phyloP scores from a whole-genome alignment of 2,888 invertebrate genomes.

The Magallana nippona region DNA sequence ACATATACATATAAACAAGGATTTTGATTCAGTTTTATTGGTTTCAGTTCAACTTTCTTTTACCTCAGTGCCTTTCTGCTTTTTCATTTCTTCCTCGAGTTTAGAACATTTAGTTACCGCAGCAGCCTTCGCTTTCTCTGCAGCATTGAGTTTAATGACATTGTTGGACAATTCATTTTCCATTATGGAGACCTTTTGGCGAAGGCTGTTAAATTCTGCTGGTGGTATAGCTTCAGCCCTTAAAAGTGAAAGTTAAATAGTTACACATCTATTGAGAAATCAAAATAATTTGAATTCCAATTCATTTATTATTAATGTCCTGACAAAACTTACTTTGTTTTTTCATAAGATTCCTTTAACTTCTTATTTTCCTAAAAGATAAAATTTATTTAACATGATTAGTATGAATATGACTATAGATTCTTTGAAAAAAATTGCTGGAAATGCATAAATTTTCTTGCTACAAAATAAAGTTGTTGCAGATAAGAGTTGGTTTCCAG shows the following conservation, averaged over 20 bases:
- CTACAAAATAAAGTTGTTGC: no score
- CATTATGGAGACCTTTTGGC: slow-evolving; percentile 73
- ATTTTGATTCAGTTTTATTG: neutral
- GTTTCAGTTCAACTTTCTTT: neutral
- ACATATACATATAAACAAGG: neutral
- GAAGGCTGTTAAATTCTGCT: slow-evolving; percentile 64
- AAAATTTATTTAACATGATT: neutral
- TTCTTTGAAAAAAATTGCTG: no score
- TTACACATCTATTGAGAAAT: neutral
- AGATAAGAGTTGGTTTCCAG: neutral
- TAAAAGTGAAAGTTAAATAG: slow-evolving; percentile 36
- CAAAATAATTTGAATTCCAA: neutral
- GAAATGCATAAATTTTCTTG: no score
- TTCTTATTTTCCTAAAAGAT: slow-evolving; percentile 72
- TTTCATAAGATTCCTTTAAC: slow-evolving; percentile 70
- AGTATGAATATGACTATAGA: no score
- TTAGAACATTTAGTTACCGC: slow-evolving; percentile 68
- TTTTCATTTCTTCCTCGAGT: slow-evolving; percentile 70
- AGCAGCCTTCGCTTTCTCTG: slow-evolving; percentile 70
- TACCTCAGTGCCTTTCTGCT: slow-evolving; percentile 69
- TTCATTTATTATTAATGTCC: neutral
- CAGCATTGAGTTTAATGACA: slow-evolving; percentile 66
- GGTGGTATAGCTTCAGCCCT: slow-evolving; percentile 66
- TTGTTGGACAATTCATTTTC: slow-evolving; percentile 74
- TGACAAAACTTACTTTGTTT: slow-evolving; percentile 67